Percentiles rank a stretch among this genome's conserved stretches.
Conservation (phyloP, 2,113 vertebrate species). For the Cyanistes caeruleus region DNA sequence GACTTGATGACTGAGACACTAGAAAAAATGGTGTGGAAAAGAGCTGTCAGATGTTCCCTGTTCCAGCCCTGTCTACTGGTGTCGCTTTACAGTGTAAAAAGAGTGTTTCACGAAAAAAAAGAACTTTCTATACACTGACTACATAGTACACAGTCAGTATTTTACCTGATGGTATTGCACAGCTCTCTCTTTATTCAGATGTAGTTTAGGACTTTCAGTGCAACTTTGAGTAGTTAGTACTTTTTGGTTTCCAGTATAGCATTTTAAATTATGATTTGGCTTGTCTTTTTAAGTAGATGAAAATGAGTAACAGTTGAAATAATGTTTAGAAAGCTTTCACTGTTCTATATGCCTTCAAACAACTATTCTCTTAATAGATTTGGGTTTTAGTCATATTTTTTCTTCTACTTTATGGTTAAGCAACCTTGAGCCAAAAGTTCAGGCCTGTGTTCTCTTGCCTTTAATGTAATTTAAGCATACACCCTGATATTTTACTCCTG, state of each 20-base stretch:
- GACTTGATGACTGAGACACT: not conserved
- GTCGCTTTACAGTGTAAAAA: not conserved
- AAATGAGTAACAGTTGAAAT: constrained; percentile 35
- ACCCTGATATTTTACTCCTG: not conserved
- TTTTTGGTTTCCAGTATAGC: constrained; percentile 12
- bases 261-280: constrained; percentile 30
- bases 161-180: constrained; percentile 17
- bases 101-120: not conserved
- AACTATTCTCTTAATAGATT: not conserved
- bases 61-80: not conserved
- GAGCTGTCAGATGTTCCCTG: not conserved
- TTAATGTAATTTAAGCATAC: constrained; percentile 5
- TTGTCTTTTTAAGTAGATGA: constrained; percentile 34
- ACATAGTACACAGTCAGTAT: not conserved
- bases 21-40: not conserved
- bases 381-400: not conserved
- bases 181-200: constrained; percentile 11
- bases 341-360: not conserved
- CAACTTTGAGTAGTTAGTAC: not conserved
- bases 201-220: constrained; percentile 12
- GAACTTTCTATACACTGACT: not conserved
- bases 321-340: not conserved
- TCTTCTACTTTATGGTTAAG: not conserved
- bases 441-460: constrained; percentile 18
- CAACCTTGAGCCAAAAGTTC: not conserved